Evolutionary conservation across 2,113 vertebrate species (phyloP).

Genomic region (Romanogobio albipinnatus): DNA sequence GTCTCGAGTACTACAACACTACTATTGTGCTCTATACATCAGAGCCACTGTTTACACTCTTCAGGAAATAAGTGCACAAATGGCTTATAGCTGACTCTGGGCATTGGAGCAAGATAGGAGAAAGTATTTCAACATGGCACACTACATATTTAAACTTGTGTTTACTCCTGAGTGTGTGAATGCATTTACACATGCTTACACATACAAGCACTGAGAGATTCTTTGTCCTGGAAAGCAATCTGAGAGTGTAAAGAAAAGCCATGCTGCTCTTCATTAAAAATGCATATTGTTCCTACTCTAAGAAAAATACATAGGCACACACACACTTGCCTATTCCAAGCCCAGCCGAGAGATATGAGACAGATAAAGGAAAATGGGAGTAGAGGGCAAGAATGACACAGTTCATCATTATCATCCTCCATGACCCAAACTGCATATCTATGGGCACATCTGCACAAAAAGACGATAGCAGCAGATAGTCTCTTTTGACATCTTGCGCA

Average conservation of each 20-base stretch:
- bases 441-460: neutral
- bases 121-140: neutral
- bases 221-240: conserved; percentile 72
- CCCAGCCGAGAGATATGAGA: neutral
- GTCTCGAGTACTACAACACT: too few relatives aligned
- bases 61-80: neutral
- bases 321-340: conserved; percentile 17
- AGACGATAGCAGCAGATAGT: conserved; percentile 29
- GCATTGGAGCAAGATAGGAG: neutral
- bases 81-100: conserved; percentile 4
- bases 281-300: conserved; percentile 67
- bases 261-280: conserved; percentile 72
- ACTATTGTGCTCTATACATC: neutral
- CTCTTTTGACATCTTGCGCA: conserved; percentile 60
- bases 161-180: neutral
- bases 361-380: neutral
- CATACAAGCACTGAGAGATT: conserved; percentile 63
- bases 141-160: neutral
- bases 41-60: neutral
- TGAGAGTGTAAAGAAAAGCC: conserved; percentile 67
- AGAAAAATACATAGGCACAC: conserved; percentile 23
- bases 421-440: conserved; percentile 27
- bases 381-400: conserved; percentile 24
- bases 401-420: conserved; percentile 17
- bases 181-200: conserved; percentile 4